These are phyloP conservation scores for Araneus ventricosus DNA, from an alignment of 1,140 invertebrate genomes.

Conservation along the genomic window DNA sequence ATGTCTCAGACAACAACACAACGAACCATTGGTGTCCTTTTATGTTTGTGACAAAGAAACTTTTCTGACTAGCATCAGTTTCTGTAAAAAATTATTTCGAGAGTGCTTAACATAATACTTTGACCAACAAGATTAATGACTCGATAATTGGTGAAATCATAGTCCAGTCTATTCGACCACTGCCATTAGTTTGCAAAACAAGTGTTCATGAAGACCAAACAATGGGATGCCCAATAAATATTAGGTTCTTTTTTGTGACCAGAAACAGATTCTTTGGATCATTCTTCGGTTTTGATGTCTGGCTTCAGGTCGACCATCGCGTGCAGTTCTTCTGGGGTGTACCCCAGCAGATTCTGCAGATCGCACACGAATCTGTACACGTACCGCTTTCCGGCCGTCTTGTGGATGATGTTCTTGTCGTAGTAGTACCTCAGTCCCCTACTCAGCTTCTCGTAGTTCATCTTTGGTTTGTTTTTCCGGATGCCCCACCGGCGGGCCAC, in stretches of 20 bases:
- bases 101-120: slow-evolving; percentile 9
- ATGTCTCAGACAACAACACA: neutral
- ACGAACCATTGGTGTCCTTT: neutral
- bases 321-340: slow-evolving; percentile 93
- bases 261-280: slow-evolving; percentile 30
- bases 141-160: neutral
- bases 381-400: slow-evolving; percentile 97
- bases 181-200: neutral
- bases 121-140: slow-evolving; percentile 15
- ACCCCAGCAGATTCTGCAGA: slow-evolving; percentile 94
- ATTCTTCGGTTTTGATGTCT: slow-evolving; percentile 95
- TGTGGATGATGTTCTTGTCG: slow-evolving; percentile 99
- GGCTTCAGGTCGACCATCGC: slow-evolving; percentile 96
- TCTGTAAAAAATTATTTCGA: slow-evolving; percentile 6
- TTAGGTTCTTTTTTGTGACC: slow-evolving; percentile 38
- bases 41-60: slow-evolving; percentile 23
- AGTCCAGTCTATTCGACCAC: neutral
- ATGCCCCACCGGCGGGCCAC: slow-evolving; percentile 98
- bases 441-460: slow-evolving; percentile 99
- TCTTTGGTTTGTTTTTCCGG: slow-evolving; percentile 98
- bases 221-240: neutral
- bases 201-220: neutral
- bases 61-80: slow-evolving; percentile 56
- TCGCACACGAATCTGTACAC: slow-evolving; percentile 99
- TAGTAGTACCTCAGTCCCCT: slow-evolving; percentile 98